These are phyloP conservation scores for Pelusios castaneus DNA, from an alignment of 2,113 vertebrate species.

Conservation along the genomic window DNA sequence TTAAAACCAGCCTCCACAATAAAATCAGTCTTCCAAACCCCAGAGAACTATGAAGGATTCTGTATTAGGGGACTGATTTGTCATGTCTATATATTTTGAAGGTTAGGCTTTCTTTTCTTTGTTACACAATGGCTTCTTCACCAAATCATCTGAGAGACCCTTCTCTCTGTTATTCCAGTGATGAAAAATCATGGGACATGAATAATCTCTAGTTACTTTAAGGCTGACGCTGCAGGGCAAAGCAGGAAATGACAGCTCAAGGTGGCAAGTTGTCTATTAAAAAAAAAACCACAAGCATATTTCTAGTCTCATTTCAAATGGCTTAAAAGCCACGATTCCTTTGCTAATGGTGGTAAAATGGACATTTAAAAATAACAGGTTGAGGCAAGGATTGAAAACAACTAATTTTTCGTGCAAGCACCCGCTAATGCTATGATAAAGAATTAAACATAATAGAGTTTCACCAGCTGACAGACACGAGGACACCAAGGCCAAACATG, in stretches of 20 bases:
- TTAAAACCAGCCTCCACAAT: not conserved
- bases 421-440: not conserved
- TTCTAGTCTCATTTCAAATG: not conserved
- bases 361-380: not conserved
- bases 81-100: not conserved
- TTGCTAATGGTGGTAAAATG: not conserved
- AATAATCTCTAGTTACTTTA: not conserved
- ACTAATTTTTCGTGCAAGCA: not conserved
- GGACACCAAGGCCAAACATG: not conserved
- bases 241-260: not conserved
- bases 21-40: not conserved
- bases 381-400: not conserved
- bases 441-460: not conserved
- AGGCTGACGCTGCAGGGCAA: not conserved
- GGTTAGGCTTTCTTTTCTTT: not conserved
- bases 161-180: not conserved
- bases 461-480: not conserved
- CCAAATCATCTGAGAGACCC: not conserved
- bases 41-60: not conserved
- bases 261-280: not conserved
- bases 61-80: not conserved
- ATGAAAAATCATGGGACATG: not conserved
- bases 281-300: not conserved
- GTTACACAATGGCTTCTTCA: not conserved
- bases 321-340: not conserved